Percentiles rank a stretch among this genome's conserved stretches.
These are phyloP conservation scores for Meloidogyne chitwoodi DNA, from an alignment of 1,140 invertebrate species.

Conservation along the genomic window DNA sequence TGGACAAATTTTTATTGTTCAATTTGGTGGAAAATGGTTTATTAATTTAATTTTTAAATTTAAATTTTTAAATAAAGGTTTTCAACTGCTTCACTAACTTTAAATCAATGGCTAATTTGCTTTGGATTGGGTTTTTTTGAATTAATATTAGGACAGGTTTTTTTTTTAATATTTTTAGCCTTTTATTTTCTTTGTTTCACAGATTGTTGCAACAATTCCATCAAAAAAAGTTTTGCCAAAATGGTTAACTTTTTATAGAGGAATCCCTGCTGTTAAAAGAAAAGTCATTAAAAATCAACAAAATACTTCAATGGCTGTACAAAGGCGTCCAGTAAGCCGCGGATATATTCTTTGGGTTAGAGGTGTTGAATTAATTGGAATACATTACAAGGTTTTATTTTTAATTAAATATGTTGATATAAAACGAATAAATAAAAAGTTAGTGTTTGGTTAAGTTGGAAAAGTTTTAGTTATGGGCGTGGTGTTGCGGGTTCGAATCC, in stretches of 20 bases:
- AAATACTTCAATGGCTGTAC: not conserved
- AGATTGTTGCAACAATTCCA: constrained; percentile 80
- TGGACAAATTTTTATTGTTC: constrained; percentile 90
- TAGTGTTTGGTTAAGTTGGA: no score
- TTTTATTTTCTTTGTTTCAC: not conserved
- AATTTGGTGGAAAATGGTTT: constrained; percentile 94
- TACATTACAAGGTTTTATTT: constrained; percentile 47
- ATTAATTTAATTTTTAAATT: constrained; percentile 60
- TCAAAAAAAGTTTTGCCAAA: constrained; percentile 83
- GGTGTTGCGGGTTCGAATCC: no score
- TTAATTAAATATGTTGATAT: not conserved
- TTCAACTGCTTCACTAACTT: constrained; percentile 76
- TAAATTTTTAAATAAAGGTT: not conserved
- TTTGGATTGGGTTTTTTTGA: constrained; percentile 80
- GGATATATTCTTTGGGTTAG: constrained; percentile 48
- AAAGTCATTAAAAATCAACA: not conserved
- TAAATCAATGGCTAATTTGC: constrained; percentile 64
- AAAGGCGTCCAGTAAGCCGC: not conserved
- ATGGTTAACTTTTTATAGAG: constrained; percentile 57
- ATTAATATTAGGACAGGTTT: constrained; percentile 91
- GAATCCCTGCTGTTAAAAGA: constrained; percentile 30
- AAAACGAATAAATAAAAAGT: no score
- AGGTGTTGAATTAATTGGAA: constrained; percentile 52
- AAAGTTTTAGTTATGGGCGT: no score
- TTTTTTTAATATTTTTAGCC: not conserved